phyloP scores from a whole-genome alignment of 2,797 vertebrate genomes.

The Hippoglossus hippoglossus region DNA sequence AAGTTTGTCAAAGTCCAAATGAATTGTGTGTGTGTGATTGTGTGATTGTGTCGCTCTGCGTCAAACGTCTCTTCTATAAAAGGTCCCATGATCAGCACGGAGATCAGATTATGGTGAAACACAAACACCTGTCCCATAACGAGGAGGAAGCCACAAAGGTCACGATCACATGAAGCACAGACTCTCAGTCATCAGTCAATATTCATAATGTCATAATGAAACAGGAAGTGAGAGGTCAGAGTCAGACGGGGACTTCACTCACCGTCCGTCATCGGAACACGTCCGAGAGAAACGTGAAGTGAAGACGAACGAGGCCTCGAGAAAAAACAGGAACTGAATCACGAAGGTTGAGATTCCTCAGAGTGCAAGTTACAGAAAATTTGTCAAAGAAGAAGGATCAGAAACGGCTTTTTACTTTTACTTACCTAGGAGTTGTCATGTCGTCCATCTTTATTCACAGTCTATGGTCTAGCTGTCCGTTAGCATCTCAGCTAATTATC shows the following conservation, averaged over 20 bases:
- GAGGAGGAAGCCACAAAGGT: background rate
- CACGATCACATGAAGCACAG: background rate
- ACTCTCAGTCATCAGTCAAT: background rate
- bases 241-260: background rate
- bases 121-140: background rate
- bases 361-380: too few relatives aligned
- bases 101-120: slow-evolving; percentile 23
- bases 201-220: background rate
- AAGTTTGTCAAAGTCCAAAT: too few relatives aligned
- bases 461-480: too few relatives aligned
- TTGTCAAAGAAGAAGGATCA: too few relatives aligned
- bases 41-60: background rate
- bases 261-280: background rate
- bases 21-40: background rate
- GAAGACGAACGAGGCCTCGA: too few relatives aligned
- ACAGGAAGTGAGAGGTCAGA: background rate
- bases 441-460: too few relatives aligned
- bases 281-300: too few relatives aligned
- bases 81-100: background rate
- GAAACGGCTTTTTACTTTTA: too few relatives aligned
- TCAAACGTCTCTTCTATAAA: background rate
- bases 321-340: too few relatives aligned
- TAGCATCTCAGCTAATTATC: too few relatives aligned
- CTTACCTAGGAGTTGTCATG: too few relatives aligned
- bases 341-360: too few relatives aligned